Conservation (phyloP, 2,797 vertebrate species). For the Serranus cabrilla region DNA sequence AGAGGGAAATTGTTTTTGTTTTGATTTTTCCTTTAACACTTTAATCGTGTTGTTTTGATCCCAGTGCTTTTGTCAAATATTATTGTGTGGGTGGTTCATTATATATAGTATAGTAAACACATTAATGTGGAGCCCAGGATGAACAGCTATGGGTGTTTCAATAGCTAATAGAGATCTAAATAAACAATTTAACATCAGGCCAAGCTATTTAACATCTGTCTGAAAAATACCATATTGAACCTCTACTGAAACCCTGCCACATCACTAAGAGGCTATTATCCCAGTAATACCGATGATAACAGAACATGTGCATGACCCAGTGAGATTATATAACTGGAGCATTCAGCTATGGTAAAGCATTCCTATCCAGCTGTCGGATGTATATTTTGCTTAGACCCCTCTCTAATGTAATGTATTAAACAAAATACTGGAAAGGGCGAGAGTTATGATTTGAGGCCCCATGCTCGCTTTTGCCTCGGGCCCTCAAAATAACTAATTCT, state of each 20-base stretch:
- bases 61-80: neutral
- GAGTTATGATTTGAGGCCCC: conserved; percentile 6
- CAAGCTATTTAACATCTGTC: too few relatives aligned
- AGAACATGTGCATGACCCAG: conserved; percentile 9
- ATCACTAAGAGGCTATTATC: conserved; percentile 1
- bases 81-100: neutral
- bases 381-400: conserved; percentile 10
- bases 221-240: neutral
- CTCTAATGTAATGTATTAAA: conserved; percentile 31
- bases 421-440: conserved; percentile 40
- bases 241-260: neutral
- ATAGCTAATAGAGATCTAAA: neutral
- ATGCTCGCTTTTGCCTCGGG: conserved; percentile 38
- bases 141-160: neutral
- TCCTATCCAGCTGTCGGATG: conserved; percentile 27
- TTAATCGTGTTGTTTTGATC: neutral
- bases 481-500: conserved; percentile 23
- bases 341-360: conserved; percentile 10
- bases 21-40: neutral
- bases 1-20: neutral
- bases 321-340: neutral
- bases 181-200: neutral
- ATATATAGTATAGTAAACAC: neutral
- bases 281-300: conserved; percentile 13
- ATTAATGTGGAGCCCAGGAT: neutral